phyloP scores from a whole-genome alignment of 1,140 invertebrate genomes.

The Prorops nasuta region DNA sequence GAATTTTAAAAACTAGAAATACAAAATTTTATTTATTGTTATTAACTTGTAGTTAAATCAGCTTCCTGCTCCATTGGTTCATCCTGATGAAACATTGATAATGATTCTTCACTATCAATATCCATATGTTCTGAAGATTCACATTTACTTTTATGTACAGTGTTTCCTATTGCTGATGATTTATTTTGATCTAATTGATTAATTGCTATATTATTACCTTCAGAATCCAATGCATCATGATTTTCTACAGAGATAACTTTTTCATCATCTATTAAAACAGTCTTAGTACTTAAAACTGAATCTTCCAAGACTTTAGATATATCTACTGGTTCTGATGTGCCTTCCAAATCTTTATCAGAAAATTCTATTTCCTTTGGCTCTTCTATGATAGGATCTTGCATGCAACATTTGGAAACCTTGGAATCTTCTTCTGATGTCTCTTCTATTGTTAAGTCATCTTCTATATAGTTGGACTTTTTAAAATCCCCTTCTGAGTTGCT shows the following conservation, averaged over 20 bases:
- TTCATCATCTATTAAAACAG: neutral
- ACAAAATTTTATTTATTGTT: constrained; percentile 7
- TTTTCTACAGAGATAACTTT: neutral
- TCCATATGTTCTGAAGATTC: constrained; percentile 46
- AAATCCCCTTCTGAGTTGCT: constrained; percentile 3
- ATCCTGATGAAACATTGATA: constrained; percentile 31
- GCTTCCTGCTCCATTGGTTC: constrained; percentile 52
- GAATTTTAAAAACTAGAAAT: no score
- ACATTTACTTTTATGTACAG: constrained; percentile 14
- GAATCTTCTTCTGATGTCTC: constrained; percentile 36
- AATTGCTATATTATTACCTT: constrained; percentile 12
- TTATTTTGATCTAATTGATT: constrained; percentile 6
- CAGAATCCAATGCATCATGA: neutral
- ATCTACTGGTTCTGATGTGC: no score
- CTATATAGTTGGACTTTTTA: constrained; percentile 1
- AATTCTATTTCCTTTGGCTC: constrained; percentile 39
- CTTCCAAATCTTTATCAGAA: constrained; percentile 1
- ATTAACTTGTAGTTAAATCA: constrained; percentile 49
- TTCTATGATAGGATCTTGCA: constrained; percentile 43
- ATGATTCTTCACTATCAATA: constrained; percentile 41
- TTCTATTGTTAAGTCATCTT: constrained; percentile 32
- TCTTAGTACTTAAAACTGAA: no score
- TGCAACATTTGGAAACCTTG: constrained; percentile 23
- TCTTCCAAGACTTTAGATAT: no score
- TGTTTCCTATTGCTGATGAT: constrained; percentile 15